phyloP scores from a whole-genome alignment of 2,113 vertebrate species.

The Bujurquina vittata region DNA sequence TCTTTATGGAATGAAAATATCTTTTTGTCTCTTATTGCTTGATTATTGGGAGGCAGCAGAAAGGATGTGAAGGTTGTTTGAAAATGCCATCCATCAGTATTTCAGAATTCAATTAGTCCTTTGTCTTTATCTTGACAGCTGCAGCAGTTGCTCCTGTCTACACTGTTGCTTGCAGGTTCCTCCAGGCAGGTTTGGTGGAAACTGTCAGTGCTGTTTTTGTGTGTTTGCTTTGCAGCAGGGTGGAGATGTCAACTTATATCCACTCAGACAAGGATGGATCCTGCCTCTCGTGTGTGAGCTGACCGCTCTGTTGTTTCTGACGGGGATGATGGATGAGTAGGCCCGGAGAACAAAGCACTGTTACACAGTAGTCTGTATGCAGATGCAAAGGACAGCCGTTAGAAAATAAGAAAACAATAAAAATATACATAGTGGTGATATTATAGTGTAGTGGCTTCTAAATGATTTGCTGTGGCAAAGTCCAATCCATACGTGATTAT shows the following conservation, averaged over 20 bases:
- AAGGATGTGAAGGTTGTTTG: background rate
- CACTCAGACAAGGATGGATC: constrained; percentile 13
- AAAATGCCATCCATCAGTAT: constrained; percentile 10
- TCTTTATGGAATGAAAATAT: background rate
- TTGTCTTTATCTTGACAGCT: constrained; percentile 21
- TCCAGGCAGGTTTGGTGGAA: constrained; percentile 11
- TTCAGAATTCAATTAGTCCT: constrained; percentile 1
- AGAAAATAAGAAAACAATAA: background rate
- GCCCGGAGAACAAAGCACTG: background rate
- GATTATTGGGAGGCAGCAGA: background rate
- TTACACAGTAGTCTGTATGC: background rate
- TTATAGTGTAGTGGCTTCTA: background rate
- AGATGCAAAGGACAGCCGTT: background rate
- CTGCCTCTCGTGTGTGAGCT: background rate
- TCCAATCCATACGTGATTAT: background rate
- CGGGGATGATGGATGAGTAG: background rate
- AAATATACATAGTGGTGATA: background rate
- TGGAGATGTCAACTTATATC: constrained; percentile 30
- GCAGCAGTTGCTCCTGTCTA: constrained; percentile 8
- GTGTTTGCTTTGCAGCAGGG: constrained; percentile 36
- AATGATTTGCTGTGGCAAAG: background rate
- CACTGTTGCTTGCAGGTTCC: constrained; percentile 10
- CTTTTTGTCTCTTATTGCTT: background rate
- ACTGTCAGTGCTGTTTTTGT: constrained; percentile 19
- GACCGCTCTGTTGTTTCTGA: background rate